A percentile compares a stretch with the other conserved stretches of the same genome.
Evolutionary conservation across 1,140 invertebrate species (phyloP).

Genomic region (Asbolus verrucosus): DNA sequence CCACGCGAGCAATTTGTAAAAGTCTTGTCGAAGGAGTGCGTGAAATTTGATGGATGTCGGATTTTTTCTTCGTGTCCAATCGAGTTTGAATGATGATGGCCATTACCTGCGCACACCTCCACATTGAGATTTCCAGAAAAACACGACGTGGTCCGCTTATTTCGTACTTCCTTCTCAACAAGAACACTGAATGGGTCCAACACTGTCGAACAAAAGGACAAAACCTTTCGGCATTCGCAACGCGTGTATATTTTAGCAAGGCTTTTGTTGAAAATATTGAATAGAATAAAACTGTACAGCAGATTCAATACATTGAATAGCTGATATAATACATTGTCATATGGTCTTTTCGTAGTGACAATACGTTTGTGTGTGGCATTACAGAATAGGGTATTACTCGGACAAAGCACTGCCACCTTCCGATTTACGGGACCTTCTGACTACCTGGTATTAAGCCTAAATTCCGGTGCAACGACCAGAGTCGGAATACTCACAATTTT

Average conservation of each 20-base stretch:
- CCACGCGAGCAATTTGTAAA: conserved; percentile 36
- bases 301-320: conserved; percentile 62
- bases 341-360: conserved; percentile 63
- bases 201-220: conserved; percentile 61
- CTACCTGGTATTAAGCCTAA: conserved; percentile 31
- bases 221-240: conserved; percentile 64
- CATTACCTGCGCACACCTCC: conserved; percentile 56
- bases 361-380: conserved; percentile 64
- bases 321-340: conserved; percentile 65
- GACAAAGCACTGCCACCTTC: conserved; percentile 53
- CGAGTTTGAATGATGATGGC: conserved; percentile 34
- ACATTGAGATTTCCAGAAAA: conserved; percentile 59
- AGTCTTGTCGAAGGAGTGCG: conserved; percentile 20
- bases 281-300: conserved; percentile 64
- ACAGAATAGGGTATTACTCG: conserved; percentile 60
- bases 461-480: conserved; percentile 7
- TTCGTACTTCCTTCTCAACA: conserved; percentile 62
- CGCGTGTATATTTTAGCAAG: conserved; percentile 64
- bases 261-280: conserved; percentile 61
- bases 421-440: conserved; percentile 30
- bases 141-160: conserved; percentile 55
- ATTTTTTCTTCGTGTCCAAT: conserved; percentile 29
- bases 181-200: conserved; percentile 62
- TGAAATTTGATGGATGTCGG: conserved; percentile 22
- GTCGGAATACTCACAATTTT: conserved; percentile 1